A percentile compares a stretch with the other conserved stretches of the same genome.
Conservation (phyloP, 2,888 invertebrate species). For the Anodontia alba region DNA sequence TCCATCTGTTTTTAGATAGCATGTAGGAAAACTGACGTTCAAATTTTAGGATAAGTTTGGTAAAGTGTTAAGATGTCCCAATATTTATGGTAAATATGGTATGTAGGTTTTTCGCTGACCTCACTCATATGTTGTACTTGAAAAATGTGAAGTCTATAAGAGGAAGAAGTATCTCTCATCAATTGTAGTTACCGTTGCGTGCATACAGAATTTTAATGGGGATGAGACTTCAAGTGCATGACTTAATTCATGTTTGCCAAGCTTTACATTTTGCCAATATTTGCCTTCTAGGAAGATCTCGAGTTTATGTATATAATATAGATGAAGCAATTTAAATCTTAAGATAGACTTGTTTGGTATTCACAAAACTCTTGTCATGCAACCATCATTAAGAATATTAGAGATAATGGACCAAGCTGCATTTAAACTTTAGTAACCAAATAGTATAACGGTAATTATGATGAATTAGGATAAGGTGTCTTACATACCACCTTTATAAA, state of each 20-base stretch:
- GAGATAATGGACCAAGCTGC: constrained; percentile 21
- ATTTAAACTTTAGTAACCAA: constrained; percentile 22
- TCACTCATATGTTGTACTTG: too few species aligned
- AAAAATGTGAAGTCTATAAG: too few species aligned
- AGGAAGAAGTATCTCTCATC: constrained; percentile 12
- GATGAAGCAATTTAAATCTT: constrained; percentile 42
- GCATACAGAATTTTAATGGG: constrained; percentile 16
- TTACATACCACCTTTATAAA: constrained; percentile 37
- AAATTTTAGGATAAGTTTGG: too few species aligned
- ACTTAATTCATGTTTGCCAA: constrained; percentile 51
- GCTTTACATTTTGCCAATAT: constrained; percentile 60
- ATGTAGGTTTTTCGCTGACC: too few species aligned
- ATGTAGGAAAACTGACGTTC: too few species aligned
- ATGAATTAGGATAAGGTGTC: constrained; percentile 48
- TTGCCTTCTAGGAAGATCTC: constrained; percentile 54
- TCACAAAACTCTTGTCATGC: constrained; percentile 21
- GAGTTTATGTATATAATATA: constrained; percentile 54
- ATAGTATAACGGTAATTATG: constrained; percentile 45
- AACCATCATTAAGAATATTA: constrained; percentile 22
- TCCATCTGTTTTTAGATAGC: too few species aligned
- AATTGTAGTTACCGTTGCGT: constrained; percentile 7
- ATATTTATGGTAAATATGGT: too few species aligned
- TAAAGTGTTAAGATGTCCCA: too few species aligned
- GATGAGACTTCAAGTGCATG: constrained; percentile 21
- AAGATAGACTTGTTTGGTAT: constrained; percentile 9